Conservation (phyloP, 2,888 invertebrate species). For the Pyrgus malvae region DNA sequence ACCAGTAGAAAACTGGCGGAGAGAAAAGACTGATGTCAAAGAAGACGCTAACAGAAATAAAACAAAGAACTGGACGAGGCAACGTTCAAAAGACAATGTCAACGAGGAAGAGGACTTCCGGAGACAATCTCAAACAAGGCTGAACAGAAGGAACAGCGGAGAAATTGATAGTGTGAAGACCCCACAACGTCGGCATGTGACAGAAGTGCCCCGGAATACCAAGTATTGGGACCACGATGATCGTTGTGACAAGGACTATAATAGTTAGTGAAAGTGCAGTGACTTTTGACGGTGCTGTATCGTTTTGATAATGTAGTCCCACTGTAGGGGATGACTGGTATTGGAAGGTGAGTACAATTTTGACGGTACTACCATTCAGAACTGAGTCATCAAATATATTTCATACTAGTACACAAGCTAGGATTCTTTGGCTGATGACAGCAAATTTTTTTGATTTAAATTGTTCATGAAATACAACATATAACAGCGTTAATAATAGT, state of each 20-base stretch:
- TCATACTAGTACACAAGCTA: too few species aligned
- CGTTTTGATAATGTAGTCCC: not conserved
- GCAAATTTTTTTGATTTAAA: too few species aligned
- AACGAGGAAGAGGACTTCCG: slow-evolving; percentile 53
- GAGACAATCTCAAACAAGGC: slow-evolving; percentile 46
- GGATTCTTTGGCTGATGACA: too few species aligned
- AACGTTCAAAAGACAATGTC: slow-evolving; percentile 60
- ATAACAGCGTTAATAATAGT: too few species aligned
- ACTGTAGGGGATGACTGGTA: too few species aligned
- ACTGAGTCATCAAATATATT: too few species aligned
- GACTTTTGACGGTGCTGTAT: not conserved
- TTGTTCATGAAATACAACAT: too few species aligned
- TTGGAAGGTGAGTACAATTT: too few species aligned
- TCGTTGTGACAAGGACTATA: slow-evolving; percentile 71
- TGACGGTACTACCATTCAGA: too few species aligned
- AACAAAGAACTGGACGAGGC: slow-evolving; percentile 58
- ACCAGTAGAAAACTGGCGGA: slow-evolving; percentile 67
- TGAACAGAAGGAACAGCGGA: slow-evolving; percentile 54
- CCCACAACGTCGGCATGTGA: slow-evolving; percentile 56
- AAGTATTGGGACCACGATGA: slow-evolving; percentile 78
- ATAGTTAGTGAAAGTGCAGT: slow-evolving; percentile 57
- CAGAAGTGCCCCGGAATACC: slow-evolving; percentile 66
- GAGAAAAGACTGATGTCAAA: slow-evolving; percentile 53
- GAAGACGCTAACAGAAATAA: slow-evolving; percentile 58
- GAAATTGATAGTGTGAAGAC: slow-evolving; percentile 48